Base-by-base conservation (phyloP, 2,888 invertebrate genomes). In the Drosophila dives region DNA sequence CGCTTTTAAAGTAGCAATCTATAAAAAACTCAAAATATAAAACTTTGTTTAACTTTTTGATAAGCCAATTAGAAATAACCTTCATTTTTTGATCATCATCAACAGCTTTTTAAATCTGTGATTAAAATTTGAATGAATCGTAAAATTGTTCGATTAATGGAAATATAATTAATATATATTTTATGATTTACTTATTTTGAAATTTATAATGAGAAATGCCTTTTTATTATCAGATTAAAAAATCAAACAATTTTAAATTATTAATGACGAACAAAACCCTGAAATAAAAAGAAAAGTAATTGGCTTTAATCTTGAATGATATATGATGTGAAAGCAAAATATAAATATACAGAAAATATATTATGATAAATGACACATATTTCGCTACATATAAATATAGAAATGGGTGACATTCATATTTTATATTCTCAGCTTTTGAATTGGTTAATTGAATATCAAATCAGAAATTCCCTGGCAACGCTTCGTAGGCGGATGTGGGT, bases 401-500 rank as follows among this genome's bases (percentile, higher is more conserved):
- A 23, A 45, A 23, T 23, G 23, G 45, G 45, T 45, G 45, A 45
- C 45, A 45, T 26, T 49, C 6, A 49, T 49, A 29, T 12, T 20
- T 2, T 1, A 8, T 15, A 38, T 15, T 36, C 11, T 7, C 15
- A 38, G n/a, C 36, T 11, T 20, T 61, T 38, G 8, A 61, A 55
- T 20, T 38, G 32, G 10, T 11, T 23, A n/a, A 42, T 29, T 29
- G 33, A 6, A 55, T 26, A n/a, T 36, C 3, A 11, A 61, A 33
- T 54, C 40, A 6, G 15, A 61, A 63, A 61, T 54, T 53, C 56
- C 72, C 75, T 71, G 71, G 58, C 80, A 63, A 77, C 66, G 55
- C 61, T 67, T 64, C 69, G 56, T 65, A 83, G 79, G 85, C 82
- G 82, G 82, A 83, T 83, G 85, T 77, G 74, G 72, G 56, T 65